Conservation (phyloP, 2,888 invertebrate species). For the Cyclophora punctaria region DNA sequence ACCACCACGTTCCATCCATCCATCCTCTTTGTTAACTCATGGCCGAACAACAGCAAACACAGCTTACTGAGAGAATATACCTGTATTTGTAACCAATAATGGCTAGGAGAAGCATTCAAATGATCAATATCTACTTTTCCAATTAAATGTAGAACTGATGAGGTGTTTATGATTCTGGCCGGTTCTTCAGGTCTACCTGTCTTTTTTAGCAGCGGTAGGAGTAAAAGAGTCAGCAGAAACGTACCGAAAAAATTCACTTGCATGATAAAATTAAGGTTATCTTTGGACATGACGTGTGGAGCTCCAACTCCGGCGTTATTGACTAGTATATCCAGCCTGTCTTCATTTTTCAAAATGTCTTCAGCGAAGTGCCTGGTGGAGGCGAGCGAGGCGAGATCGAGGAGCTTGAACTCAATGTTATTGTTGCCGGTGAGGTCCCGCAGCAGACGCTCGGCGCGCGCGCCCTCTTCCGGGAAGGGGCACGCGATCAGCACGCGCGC, state of each 20-base stretch:
- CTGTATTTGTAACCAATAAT: constrained; percentile 34
- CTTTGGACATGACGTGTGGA: constrained; percentile 71
- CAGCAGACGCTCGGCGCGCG: constrained; percentile 69
- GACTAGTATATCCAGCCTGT: constrained; percentile 83
- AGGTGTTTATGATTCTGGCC: constrained; percentile 82
- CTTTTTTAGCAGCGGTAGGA: constrained; percentile 84
- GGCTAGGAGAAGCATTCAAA: constrained; percentile 69
- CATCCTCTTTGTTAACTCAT: constrained; percentile 79
- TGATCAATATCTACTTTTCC: constrained; percentile 79
- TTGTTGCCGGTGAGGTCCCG: constrained; percentile 75
- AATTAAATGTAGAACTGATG: constrained; percentile 80
- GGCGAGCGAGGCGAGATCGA: constrained; percentile 82
- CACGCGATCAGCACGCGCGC: constrained; percentile 50
- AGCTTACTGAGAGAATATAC: constrained; percentile 78
- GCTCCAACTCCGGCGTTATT: constrained; percentile 89
- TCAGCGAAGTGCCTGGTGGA: constrained; percentile 86
- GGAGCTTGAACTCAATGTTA: constrained; percentile 78
- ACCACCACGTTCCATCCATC: constrained; percentile 79
- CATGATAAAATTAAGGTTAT: constrained; percentile 89
- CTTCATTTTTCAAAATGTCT: constrained; percentile 79
- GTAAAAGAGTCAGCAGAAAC: constrained; percentile 89
- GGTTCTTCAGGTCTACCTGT: constrained; percentile 63
- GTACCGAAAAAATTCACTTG: constrained; percentile 94
- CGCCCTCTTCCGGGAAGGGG: constrained; percentile 43
- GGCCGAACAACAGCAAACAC: constrained; percentile 80